Conservation (phyloP, 1,140 invertebrate genomes). For the Achroia grisella region DNA sequence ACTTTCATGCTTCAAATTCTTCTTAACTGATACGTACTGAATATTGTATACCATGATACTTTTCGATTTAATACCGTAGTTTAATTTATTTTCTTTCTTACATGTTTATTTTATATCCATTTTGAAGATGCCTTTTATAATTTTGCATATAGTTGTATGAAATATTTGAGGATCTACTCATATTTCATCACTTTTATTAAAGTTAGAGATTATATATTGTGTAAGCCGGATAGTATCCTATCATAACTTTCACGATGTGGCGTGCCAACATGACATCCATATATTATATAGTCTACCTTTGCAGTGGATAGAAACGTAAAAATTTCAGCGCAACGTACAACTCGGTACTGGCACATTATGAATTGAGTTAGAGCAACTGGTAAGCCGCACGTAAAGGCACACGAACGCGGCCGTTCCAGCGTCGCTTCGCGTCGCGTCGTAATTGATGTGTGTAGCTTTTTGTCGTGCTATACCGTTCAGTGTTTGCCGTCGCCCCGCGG, state of each 20-base stretch:
- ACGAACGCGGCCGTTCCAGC: constrained; percentile 4
- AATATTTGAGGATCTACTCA: too few relatives aligned
- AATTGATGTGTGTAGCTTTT: constrained; percentile 67
- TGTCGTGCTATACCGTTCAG: constrained; percentile 35
- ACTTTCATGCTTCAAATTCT: too few relatives aligned
- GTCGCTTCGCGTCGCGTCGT: constrained; percentile 11
- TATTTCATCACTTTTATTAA: too few relatives aligned
- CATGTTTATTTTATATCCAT: too few relatives aligned
- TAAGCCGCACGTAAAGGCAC: constrained; percentile 31
- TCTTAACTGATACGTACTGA: too few relatives aligned
- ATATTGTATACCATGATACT: too few relatives aligned
- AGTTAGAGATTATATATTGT: too few relatives aligned
- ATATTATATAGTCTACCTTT: neutral
- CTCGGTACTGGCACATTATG: constrained; percentile 39
- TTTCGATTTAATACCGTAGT: too few relatives aligned
- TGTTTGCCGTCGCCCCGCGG: constrained; percentile 45
- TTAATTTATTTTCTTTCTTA: too few relatives aligned
- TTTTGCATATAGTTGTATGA: too few relatives aligned
- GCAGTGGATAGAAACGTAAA: constrained; percentile 24
- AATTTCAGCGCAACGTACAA: constrained; percentile 25
- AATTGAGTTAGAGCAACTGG: constrained; percentile 58
- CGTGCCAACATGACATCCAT: neutral
- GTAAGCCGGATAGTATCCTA: neutral
- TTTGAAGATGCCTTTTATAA: too few relatives aligned
- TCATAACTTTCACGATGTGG: neutral